Evolutionary conservation across 1,140 invertebrate species (phyloP), one percentile per base, ranked within the genome.

Genomic region (Rhopalosiphum padi): DNA sequence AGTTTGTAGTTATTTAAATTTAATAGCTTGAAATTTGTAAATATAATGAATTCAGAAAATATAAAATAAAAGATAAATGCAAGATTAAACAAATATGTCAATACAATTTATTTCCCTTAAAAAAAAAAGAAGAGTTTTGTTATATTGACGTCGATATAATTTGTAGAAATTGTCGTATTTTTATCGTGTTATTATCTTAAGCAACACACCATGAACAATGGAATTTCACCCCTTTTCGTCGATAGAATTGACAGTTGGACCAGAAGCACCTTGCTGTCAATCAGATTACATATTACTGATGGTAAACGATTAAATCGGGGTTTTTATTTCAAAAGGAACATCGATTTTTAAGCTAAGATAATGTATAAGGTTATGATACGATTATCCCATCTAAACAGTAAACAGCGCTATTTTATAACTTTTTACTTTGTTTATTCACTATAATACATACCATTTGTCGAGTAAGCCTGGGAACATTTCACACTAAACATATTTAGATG

Each of bases 231-330:
- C 25, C 51, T 41, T 90, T 90, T 48, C 7, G 25, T 87, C 35
- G 37, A 41, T 60, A 35, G n/a, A 37, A 41, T 53, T 30, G 46
- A 92, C 82, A 85, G 35, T n/a, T 37, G 82, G 46, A 85, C 91
- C 77, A 51, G 91, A n/a, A 85, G 91, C 90, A 83, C 41, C 90
- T 91, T 48, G 46, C 77, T 92, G 88, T 90, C 88, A 60, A 89
- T 90, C 88, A 43, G 88, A 60, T 41, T 18, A 77, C 60, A 60
- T 90, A 30, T 60, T 60, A 41, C 88, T 11, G 35, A 60, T 25
- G 35, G 88, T 25, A 90, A 90, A 43, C 35, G 53, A 30, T 30
- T 37, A 35, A 35, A 37, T 25, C 9, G 30, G 21, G 88, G 53
- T 55, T 90, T 90, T 60, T 53, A 53, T 90, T 60, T 90, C 88